Conservation (phyloP, 2,113 vertebrate genomes). For the Perognathus longimembris region DNA sequence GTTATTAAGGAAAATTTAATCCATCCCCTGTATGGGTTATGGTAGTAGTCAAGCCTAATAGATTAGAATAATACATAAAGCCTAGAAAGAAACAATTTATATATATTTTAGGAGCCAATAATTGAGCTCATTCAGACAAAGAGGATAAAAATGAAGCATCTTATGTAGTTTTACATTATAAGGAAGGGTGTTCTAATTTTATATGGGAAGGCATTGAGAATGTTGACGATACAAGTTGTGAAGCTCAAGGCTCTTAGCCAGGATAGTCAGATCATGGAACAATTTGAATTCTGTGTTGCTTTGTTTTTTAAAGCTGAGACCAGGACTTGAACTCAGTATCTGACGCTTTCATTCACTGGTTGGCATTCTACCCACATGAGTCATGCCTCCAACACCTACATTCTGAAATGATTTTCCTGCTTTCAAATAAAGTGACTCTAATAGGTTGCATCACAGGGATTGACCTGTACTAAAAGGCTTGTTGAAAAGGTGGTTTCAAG, state of each 20-base stretch:
- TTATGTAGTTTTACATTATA: neutral
- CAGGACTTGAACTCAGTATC: too few relatives aligned
- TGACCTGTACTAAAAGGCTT: neutral
- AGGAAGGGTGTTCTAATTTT: slow-evolving; percentile 1
- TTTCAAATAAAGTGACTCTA: slow-evolving; percentile 44
- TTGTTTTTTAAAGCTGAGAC: too few relatives aligned
- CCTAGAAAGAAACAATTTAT: neutral
- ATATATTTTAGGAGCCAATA: slow-evolving; percentile 21
- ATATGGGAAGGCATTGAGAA: neutral
- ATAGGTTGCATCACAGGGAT: neutral
- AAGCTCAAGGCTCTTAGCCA: neutral
- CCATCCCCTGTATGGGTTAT: neutral
- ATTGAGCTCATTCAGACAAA: slow-evolving; percentile 32
- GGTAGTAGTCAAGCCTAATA: neutral
- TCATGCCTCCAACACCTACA: neutral
- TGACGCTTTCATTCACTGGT: too few relatives aligned
- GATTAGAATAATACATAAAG: slow-evolving; percentile 46
- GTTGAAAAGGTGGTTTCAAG: neutral
- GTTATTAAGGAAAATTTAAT: slow-evolving; percentile 27
- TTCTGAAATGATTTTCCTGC: neutral
- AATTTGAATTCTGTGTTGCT: neutral
- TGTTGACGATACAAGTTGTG: neutral
- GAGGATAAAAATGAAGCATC: slow-evolving; percentile 4
- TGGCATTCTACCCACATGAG: too few relatives aligned
- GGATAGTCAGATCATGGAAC: neutral